Conservation (phyloP, 2,113 vertebrate species). For the Clarias macrocephalus region DNA sequence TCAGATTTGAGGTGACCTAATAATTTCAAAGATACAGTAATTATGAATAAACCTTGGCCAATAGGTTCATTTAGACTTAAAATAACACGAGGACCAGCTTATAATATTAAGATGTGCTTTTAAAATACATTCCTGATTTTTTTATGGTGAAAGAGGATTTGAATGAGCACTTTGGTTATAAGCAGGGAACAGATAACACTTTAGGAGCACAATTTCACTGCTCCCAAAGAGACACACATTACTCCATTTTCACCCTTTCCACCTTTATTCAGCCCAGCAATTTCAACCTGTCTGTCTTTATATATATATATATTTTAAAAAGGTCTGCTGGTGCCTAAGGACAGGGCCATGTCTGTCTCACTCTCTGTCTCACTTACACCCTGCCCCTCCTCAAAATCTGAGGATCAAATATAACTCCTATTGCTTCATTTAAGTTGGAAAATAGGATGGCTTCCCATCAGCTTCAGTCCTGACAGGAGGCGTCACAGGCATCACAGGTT, state of each 20-base stretch:
- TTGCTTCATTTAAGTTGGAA: constrained; percentile 47
- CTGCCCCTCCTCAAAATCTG: not conserved
- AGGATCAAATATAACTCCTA: constrained; percentile 46
- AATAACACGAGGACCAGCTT: not conserved
- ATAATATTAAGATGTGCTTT: not conserved
- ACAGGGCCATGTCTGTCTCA: constrained; percentile 16
- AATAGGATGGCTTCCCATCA: constrained; percentile 47
- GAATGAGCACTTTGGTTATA: constrained; percentile 44
- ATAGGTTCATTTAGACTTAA: not conserved
- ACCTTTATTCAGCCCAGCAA: constrained; percentile 53
- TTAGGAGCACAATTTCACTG: constrained; percentile 6
- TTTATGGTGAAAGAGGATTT: constrained; percentile 9
- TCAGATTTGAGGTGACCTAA: not conserved
- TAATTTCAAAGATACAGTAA: not conserved
- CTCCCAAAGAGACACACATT: constrained; percentile 30
- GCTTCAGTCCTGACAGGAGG: constrained; percentile 43
- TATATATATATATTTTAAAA: constrained; percentile 27
- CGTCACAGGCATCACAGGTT: constrained; percentile 11
- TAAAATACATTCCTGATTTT: not conserved
- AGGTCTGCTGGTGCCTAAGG: constrained; percentile 34
- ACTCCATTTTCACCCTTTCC: constrained; percentile 55
- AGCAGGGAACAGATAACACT: constrained; percentile 25
- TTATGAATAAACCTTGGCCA: not conserved
- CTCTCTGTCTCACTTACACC: not conserved
- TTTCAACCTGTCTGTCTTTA: constrained; percentile 53